Conservation (phyloP, 1,140 invertebrate genomes). For the Drosophila lacteicornis region DNA sequence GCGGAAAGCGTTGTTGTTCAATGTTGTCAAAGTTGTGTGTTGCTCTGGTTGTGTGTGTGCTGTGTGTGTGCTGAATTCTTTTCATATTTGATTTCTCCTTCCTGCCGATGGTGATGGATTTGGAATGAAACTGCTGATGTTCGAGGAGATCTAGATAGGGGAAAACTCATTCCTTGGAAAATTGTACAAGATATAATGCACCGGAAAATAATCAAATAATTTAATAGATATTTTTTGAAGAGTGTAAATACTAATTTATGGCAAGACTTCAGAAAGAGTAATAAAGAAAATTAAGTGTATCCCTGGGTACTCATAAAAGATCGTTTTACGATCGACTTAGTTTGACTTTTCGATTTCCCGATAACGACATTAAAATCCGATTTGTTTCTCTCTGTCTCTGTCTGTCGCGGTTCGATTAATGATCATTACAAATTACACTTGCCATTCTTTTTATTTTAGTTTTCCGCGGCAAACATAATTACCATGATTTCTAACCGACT, state of each 20-base stretch:
- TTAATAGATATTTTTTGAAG: no score
- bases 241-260: neutral
- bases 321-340: constrained; percentile 18
- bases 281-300: neutral
- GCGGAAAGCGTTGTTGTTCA: constrained; percentile 75
- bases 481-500: constrained; percentile 78
- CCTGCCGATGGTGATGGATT: constrained; percentile 31
- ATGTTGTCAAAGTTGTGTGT: constrained; percentile 35
- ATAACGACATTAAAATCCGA: constrained; percentile 40
- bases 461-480: constrained; percentile 58
- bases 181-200: no score
- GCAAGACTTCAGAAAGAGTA: neutral
- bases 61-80: constrained; percentile 34
- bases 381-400: neutral
- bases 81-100: constrained; percentile 38
- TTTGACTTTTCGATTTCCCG: constrained; percentile 5
- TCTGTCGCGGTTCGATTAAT: constrained; percentile 17
- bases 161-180: neutral
- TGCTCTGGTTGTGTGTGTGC: constrained; percentile 27
- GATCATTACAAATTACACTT: constrained; percentile 50
- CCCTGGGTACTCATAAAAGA: constrained; percentile 2
- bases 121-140: constrained; percentile 13
- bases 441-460: constrained; percentile 16
- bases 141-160: constrained; percentile 26
- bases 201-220: no score